These are phyloP conservation scores for Ceuthmochares aereus DNA, from an alignment of 2,113 vertebrate genomes.

Conservation along the genomic window DNA sequence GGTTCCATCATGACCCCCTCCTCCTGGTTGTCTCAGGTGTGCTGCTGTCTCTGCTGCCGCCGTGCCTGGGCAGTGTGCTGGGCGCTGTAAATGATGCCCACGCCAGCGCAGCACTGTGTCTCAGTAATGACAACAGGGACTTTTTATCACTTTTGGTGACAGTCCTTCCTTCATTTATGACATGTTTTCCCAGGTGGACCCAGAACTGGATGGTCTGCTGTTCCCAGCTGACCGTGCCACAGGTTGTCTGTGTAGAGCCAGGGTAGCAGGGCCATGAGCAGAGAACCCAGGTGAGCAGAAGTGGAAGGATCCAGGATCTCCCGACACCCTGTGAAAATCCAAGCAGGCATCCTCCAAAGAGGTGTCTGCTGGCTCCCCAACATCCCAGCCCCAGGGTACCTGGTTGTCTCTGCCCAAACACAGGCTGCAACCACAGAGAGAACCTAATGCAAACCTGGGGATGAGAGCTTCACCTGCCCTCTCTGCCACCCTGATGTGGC, in stretches of 20 bases:
- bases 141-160: neutral
- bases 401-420: neutral
- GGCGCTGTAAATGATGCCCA: neutral
- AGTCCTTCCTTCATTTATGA: neutral
- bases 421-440: neutral
- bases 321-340: neutral
- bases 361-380: rapidly evolving
- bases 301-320: neutral
- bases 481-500: neutral
- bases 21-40: neutral
- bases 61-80: neutral
- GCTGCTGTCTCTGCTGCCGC: neutral
- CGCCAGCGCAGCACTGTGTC: rapidly evolving
- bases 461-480: neutral
- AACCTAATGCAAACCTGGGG: neutral
- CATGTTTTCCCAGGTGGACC: neutral
- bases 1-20: rapidly evolving
- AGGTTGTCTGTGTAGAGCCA: rapidly evolving
- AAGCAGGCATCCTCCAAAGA: neutral
- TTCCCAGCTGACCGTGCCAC: neutral
- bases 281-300: neutral
- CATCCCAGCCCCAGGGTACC: neutral
- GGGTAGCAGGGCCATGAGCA: neutral
- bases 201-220: neutral
- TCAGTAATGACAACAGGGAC: neutral